Base-by-base conservation (phyloP, 1,140 invertebrate species). In the Temnothorax nylanderi region DNA sequence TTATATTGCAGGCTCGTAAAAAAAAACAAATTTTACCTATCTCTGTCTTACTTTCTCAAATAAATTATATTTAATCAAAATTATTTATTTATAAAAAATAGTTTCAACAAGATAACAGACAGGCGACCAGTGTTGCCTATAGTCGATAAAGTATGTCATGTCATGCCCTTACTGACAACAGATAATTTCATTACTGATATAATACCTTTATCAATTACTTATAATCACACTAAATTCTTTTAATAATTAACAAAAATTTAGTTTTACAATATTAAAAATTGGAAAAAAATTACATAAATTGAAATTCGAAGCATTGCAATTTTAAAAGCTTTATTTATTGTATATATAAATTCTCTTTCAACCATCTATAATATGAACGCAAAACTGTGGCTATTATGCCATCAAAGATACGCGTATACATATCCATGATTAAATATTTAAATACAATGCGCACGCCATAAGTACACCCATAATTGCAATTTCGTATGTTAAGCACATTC, bases 51-150 rank as follows among this genome's bases (percentile, higher is more conserved):
- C 2, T 58, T 67, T 87, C 44, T 77, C 3, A 49, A 74, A 62
- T 54, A 64, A 69, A 16, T 18, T 54, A 51, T 26, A 69, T 6
- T 56, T 26, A 67, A 37, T 78, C 11, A 2, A 69, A 80, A 80
- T 78, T 47, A 65, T 65, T 49, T 65, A 18, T 13, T 21, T 41
- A 11, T 41, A 54, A 3, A 81, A 75, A 75, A 74, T 37, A 41
- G 11, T 72, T 72, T 72, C 18, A 74, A 74, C 71, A 74, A n/a
- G n/a, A n/a, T n/a, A n/a, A n/a, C n/a, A n/a, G n/a, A n/a, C n/a
- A n/a, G n/a, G n/a, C n/a, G n/a, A n/a, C n/a, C n/a, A n/a, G n/a
- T n/a, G n/a, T n/a, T n/a, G n/a, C n/a, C n/a, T n/a, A n/a, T n/a
- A n/a, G n/a, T n/a, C n/a, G n/a, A n/a, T n/a, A n/a, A n/a, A n/a